These are phyloP conservation scores for Lochmaea capreae DNA, from an alignment of 2,888 invertebrate genomes.

Conservation along the genomic window DNA sequence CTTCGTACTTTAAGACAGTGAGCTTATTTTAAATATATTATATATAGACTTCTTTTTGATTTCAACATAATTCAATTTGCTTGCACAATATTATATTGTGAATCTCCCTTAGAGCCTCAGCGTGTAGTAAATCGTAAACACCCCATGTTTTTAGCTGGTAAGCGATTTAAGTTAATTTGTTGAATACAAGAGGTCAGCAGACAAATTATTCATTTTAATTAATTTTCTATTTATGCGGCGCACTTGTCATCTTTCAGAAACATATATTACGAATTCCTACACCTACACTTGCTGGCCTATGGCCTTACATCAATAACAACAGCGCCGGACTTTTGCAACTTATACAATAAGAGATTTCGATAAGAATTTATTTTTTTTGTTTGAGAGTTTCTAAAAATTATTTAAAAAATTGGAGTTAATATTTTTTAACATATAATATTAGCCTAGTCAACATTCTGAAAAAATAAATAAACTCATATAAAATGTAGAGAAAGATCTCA, in stretches of 20 bases:
- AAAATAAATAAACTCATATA: too few species aligned
- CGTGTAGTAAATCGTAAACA: slow-evolving; percentile 15
- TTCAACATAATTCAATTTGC: slow-evolving; percentile 12
- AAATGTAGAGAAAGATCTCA: too few species aligned
- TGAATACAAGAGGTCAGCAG: slow-evolving; percentile 37
- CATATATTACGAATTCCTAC: slow-evolving; percentile 45
- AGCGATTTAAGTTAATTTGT: slow-evolving; percentile 30
- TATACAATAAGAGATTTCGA: not conserved
- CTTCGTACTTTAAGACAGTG: not conserved
- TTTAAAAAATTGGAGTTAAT: too few species aligned
- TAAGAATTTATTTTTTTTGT: not conserved
- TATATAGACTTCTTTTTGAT: slow-evolving; percentile 1
- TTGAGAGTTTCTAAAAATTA: too few species aligned
- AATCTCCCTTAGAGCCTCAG: slow-evolving; percentile 13
- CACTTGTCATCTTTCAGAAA: slow-evolving; percentile 41
- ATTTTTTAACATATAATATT: too few species aligned
- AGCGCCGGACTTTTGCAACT: not conserved
- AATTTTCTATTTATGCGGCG: slow-evolving; percentile 42
- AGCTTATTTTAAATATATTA: not conserved
- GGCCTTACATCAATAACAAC: slow-evolving; percentile 41
- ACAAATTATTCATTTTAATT: slow-evolving; percentile 42
- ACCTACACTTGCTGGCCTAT: slow-evolving; percentile 42
- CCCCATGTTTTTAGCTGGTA: slow-evolving; percentile 11
- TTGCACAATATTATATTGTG: slow-evolving; percentile 12
- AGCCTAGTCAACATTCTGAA: too few species aligned